Percentiles rank a stretch among this genome's conserved stretches.
Conservation (phyloP, 2,888 invertebrate genomes). For the Drosophila monieri region DNA sequence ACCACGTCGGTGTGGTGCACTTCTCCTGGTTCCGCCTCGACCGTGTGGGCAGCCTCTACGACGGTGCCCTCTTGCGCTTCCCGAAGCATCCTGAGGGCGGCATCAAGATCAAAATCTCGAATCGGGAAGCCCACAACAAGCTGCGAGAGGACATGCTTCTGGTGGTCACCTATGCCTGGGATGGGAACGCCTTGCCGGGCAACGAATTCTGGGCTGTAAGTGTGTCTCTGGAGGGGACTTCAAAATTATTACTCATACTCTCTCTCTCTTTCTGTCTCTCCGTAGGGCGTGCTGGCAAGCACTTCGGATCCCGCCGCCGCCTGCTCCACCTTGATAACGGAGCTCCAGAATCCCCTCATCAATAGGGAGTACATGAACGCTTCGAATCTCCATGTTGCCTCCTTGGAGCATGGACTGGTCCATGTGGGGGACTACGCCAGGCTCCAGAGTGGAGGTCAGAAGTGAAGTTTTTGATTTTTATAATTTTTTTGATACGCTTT, state of each 20-base stretch:
- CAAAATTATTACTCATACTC: background rate
- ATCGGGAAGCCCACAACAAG: constrained; percentile 86
- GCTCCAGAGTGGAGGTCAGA: constrained; percentile 14
- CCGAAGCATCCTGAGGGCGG: constrained; percentile 82
- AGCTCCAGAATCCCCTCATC: constrained; percentile 86
- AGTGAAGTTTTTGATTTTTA: no score
- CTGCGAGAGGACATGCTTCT: constrained; percentile 83
- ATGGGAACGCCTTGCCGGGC: constrained; percentile 89
- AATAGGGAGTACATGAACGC: constrained; percentile 84
- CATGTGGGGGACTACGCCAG: constrained; percentile 79
- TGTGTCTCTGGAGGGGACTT: background rate
- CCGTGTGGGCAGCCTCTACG: constrained; percentile 84
- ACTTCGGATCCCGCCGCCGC: constrained; percentile 86
- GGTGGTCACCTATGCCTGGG: constrained; percentile 89
- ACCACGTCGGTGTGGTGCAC: constrained; percentile 56
- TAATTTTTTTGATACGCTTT: no score
- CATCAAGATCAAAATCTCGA: constrained; percentile 85
- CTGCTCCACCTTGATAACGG: constrained; percentile 85
- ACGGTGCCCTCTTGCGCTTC: constrained; percentile 81
- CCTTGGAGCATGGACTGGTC: constrained; percentile 77
- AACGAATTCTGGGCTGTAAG: constrained; percentile 89
- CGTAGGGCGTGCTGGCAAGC: constrained; percentile 55
- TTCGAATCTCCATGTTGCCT: constrained; percentile 85
- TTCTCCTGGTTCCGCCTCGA: constrained; percentile 59
- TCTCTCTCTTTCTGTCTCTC: background rate